phyloP scores from a whole-genome alignment of 2,888 invertebrate genomes.

The Pyrocoelia pectoralis region DNA sequence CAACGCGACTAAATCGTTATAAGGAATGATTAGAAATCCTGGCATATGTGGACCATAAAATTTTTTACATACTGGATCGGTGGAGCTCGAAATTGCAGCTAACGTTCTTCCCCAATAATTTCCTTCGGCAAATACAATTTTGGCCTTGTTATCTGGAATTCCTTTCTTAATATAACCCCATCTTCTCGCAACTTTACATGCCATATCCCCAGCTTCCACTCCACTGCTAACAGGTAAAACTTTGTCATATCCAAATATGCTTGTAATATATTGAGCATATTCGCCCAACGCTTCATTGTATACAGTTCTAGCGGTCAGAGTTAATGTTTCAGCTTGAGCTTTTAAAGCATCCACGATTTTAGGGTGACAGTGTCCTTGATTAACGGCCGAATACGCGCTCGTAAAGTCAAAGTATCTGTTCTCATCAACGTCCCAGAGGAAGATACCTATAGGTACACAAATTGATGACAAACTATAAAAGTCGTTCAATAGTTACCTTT shows the following conservation, averaged over 20 bases:
- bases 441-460: conserved; percentile 64
- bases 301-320: conserved; percentile 80
- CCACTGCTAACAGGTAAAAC: conserved; percentile 87
- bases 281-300: conserved; percentile 77
- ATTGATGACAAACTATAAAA: neutral
- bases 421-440: conserved; percentile 84
- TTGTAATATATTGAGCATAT: conserved; percentile 75
- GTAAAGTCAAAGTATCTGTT: conserved; percentile 81
- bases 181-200: conserved; percentile 79
- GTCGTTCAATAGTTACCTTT: too few species aligned
- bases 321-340: conserved; percentile 67
- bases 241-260: conserved; percentile 77
- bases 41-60: conserved; percentile 85
- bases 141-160: conserved; percentile 72
- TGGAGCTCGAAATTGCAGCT: conserved; percentile 80
- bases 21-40: conserved; percentile 76
- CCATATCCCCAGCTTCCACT: conserved; percentile 84
- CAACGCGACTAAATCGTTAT: conserved; percentile 73
- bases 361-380: conserved; percentile 83
- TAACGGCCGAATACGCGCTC: conserved; percentile 83
- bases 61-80: conserved; percentile 73
- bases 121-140: conserved; percentile 75
- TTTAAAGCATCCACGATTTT: conserved; percentile 69
- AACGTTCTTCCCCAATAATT: conserved; percentile 89
- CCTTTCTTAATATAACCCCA: conserved; percentile 84